Evolutionary conservation across 2,888 invertebrate species (phyloP), one percentile per base, ranked within the genome.

Genomic region (Mesoligia furuncula): DNA sequence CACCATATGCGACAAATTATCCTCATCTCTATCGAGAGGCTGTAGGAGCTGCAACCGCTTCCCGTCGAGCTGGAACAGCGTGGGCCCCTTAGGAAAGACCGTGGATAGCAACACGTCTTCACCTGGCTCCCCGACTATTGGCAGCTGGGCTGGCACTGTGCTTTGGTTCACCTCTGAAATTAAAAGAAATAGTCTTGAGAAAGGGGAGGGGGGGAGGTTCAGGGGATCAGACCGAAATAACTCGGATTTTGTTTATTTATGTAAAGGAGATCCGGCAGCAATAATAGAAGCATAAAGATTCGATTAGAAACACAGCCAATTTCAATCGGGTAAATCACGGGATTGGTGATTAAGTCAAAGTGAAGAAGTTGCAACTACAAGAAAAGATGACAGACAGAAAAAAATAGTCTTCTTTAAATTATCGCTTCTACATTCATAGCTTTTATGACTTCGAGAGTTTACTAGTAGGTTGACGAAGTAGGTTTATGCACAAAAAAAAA

Each of bases 1-100:
- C 48, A 98, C 98, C 94, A 98, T 98, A 95, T 99, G 98, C 76
- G 98, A 98, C 77, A 98, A 96, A 92, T 98, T 98, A 90, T 98
- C 98, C 75, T 97, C 98, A 95, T 99, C 99, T 90, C 99, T 97
- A 93, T 99, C 99, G 71, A 99, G 95, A 0, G 99, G 98, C 87
- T 98, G 97, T 75, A 98, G 95, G 73, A 99, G 97, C 92, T 98
- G 98, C 72, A 99, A 94, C 80, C 98, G 97, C 94, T 99, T 99
- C 64, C 98, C 99, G 91, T 98, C 98, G 54, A 99, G 97, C 89
- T 98, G 97, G 94, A 99, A 99, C 87, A 98, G 95, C 74, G 98
- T 98, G 74, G 98, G 97, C 31, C 98, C 98, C 93, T 98, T 98
- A 17, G 98, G 98, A 94, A 98, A 98, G 83, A 98, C 97, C 80